phyloP scores from a whole-genome alignment of 2,797 vertebrate species.

The Acanthiza pusilla region DNA sequence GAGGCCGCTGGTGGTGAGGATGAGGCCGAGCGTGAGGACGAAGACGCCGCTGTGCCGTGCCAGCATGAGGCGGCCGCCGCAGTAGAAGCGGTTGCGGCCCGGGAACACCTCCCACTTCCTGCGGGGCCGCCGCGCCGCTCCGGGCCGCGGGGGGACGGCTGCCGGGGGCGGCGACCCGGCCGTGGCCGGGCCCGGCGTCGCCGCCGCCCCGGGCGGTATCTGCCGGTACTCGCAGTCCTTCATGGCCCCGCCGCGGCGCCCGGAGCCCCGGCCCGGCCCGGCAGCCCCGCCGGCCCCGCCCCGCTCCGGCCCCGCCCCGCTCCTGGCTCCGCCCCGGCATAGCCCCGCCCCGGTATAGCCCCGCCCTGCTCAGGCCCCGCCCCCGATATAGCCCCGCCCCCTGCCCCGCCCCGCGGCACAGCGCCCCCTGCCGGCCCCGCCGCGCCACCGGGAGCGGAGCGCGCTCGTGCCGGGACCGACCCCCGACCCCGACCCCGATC shows the following conservation, averaged over 20 bases:
- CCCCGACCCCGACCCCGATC: too few relatives aligned
- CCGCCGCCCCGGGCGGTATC: slow-evolving; percentile 80
- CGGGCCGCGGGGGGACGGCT: background rate
- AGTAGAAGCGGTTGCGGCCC: slow-evolving; percentile 90
- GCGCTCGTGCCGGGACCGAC: background rate
- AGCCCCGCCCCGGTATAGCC: too few relatives aligned
- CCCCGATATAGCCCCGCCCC: too few relatives aligned
- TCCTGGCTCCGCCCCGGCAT: too few relatives aligned
- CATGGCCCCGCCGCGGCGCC: slow-evolving; percentile 72
- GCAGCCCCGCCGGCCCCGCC: background rate
- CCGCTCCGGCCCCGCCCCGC: background rate
- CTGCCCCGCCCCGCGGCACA: background rate
- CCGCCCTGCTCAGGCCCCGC: too few relatives aligned
- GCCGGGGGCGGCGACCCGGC: background rate
- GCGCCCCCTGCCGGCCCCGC: background rate
- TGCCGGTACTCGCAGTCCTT: slow-evolving; percentile 94
- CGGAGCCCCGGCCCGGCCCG: background rate
- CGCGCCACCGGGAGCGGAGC: background rate
- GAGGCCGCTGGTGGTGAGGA: slow-evolving; percentile 88
- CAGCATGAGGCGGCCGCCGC: slow-evolving; percentile 89
- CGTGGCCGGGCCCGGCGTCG: background rate
- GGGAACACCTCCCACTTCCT: slow-evolving; percentile 94
- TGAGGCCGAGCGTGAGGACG: slow-evolving; percentile 89
- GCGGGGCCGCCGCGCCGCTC: slow-evolving; percentile 59
- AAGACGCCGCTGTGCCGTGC: slow-evolving; percentile 90